phyloP scores from a whole-genome alignment of 2,797 vertebrate species.

The Kryptopterus vitreolus region DNA sequence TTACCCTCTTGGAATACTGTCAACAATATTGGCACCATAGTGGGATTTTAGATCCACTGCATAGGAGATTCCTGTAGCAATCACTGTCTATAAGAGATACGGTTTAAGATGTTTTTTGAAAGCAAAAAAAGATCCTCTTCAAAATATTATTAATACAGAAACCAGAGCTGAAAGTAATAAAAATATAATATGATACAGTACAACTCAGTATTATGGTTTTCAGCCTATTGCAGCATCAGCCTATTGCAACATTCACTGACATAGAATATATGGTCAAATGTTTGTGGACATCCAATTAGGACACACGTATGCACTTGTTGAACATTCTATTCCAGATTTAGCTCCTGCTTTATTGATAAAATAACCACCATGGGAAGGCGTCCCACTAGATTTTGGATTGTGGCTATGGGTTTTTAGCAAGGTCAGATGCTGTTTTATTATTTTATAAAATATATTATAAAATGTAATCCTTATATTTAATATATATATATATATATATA shows the following conservation, averaged over 20 bases:
- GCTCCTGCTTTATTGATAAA: not conserved
- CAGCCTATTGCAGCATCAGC: not conserved
- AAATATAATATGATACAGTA: not conserved
- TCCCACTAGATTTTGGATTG: not conserved
- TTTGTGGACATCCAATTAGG: not conserved
- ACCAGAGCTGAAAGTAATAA: not conserved
- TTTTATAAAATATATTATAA: not conserved
- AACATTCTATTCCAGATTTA: not conserved
- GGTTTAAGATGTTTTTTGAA: not conserved
- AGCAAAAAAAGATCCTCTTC: not conserved
- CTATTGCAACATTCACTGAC: not conserved
- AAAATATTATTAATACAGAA: not conserved
- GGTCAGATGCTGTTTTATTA: not conserved
- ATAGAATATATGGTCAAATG: not conserved
- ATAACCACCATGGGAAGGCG: not conserved
- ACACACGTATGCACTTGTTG: not conserved
- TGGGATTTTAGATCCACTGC: slow-evolving; percentile 75
- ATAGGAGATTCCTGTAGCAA: slow-evolving; percentile 83
- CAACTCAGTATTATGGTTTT: not conserved
- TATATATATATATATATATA: too few species aligned
- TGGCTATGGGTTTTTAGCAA: not conserved
- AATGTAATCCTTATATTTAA: too few species aligned
- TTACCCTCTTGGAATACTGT: slow-evolving; percentile 82
- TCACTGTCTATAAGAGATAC: slow-evolving; percentile 72
- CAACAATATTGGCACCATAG: slow-evolving; percentile 81